Conservation (phyloP, 2,888 invertebrate species). For the Phengaris arion region DNA sequence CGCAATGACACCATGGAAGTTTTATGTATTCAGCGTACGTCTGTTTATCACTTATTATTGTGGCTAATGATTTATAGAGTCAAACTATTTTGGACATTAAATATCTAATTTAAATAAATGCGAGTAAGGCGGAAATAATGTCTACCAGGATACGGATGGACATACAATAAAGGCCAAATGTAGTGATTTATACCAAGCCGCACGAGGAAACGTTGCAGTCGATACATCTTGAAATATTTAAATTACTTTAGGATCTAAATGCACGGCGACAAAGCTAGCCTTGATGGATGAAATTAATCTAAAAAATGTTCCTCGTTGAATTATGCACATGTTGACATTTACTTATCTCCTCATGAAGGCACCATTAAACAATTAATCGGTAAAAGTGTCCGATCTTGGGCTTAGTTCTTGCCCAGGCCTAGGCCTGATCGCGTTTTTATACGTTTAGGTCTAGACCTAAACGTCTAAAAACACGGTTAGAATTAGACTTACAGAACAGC, state of each 20-base stretch:
- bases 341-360: slow-evolving; percentile 59
- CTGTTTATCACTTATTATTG: not conserved
- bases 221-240: slow-evolving; percentile 38
- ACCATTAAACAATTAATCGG: slow-evolving; percentile 65
- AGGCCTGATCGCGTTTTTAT: no score
- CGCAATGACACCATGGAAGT: not conserved
- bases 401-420: slow-evolving; percentile 52
- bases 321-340: slow-evolving; percentile 71
- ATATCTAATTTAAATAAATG: slow-evolving; percentile 10
- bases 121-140: slow-evolving; percentile 25
- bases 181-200: slow-evolving; percentile 36
- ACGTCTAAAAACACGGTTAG: slow-evolving; percentile 72
- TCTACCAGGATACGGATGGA: slow-evolving; percentile 24
- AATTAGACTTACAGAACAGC: slow-evolving; percentile 73
- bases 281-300: slow-evolving; percentile 44
- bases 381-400: slow-evolving; percentile 64
- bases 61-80: not conserved
- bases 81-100: slow-evolving; percentile 2
- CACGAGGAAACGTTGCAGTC: slow-evolving; percentile 39
- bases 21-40: not conserved
- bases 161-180: slow-evolving; percentile 37
- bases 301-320: slow-evolving; percentile 57
- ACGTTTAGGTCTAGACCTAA: no score
- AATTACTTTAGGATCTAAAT: slow-evolving; percentile 46
- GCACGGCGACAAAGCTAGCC: slow-evolving; percentile 49